Evolutionary conservation across 2,797 vertebrate genomes (phyloP), one percentile per base, ranked within the genome.

Genomic region (Dendrocincla fuliginosa): DNA sequence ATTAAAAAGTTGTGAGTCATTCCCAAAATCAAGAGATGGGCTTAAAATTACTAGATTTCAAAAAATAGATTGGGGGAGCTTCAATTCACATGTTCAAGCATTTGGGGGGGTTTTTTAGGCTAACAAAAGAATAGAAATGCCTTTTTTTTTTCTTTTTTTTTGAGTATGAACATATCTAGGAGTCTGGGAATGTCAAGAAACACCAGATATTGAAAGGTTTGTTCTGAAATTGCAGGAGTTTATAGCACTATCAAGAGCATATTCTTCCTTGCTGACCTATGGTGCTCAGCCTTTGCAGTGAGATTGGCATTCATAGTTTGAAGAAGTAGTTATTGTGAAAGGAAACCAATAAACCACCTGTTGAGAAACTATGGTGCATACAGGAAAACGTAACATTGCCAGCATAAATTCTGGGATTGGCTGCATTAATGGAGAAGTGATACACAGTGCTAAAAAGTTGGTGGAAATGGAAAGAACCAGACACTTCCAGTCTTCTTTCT

Each of bases 1-100:
- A 83, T 65, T 74, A 84, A 96, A 86, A 94, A 74, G 37, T 32
- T 56, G 28, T 81, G 61, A 97, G 56, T 88, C 91, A 95, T 64
- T 83, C 76, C 65, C 57, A 83, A 83, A 87, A 90, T 91, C 69
- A 90, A 3, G n/a, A 93, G 46, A 88, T 57, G 32, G 35, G 20
- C 23, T 96, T 82, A 94, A 84, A 94, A 79, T 79, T 13, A 84
- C n/a, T 57, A 60, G 47, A 91, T 88, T 89, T 77, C 2, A 57
- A 78, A 73, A 93, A 88, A 81, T 22, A 74, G 16, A 53, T 44
- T 39, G 39, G 14, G 22, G 27, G 5, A 77, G 35, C 20, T 87
- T 85, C 37, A 87, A 63, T 81, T 87, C 13, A 20, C 74, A 56
- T 46, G 15, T 83, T 87, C 33, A 87, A 80, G 11, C 13, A 9